A percentile compares a stretch with the other conserved stretches of the same genome.
Evolutionary conservation across 2,888 invertebrate species (phyloP).

Genomic region (Julus scandinavius): DNA sequence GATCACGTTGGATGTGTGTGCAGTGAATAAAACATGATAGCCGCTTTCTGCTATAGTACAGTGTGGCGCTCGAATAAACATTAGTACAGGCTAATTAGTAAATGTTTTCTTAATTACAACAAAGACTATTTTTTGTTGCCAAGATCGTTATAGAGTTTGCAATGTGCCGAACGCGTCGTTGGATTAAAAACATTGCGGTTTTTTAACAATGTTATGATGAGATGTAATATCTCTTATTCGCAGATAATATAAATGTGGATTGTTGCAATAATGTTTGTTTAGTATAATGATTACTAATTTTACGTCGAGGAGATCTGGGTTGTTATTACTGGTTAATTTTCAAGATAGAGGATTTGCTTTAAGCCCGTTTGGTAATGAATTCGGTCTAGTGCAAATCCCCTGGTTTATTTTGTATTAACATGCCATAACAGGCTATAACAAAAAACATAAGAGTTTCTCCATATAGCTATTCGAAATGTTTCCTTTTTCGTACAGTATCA

Average conservation of each 20-base stretch:
- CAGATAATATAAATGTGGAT: not conserved
- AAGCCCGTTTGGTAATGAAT: not conserved
- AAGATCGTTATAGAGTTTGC: not conserved
- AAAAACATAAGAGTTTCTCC: not conserved
- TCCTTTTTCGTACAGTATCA: not conserved
- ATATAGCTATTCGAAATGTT: not conserved
- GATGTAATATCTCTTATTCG: not conserved
- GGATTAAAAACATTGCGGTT: not conserved
- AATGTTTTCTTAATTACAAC: slow-evolving; percentile 26
- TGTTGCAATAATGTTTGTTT: not conserved
- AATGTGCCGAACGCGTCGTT: not conserved
- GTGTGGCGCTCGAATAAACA: not conserved
- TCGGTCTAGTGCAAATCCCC: not conserved
- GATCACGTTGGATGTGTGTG: not conserved
- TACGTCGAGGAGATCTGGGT: not conserved
- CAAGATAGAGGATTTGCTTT: not conserved
- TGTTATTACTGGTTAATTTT: not conserved
- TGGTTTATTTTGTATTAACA: slow-evolving; percentile 13
- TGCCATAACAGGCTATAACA: not conserved
- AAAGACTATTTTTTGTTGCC: not conserved
- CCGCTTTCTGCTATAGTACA: not conserved
- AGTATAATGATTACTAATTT: not conserved
- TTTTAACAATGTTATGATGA: not conserved
- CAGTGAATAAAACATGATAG: slow-evolving; percentile 35
- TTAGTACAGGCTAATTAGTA: not conserved